Evolutionary conservation across 2,113 vertebrate genomes (phyloP).

Genomic region (Thalassarche chlororhynchos): DNA sequence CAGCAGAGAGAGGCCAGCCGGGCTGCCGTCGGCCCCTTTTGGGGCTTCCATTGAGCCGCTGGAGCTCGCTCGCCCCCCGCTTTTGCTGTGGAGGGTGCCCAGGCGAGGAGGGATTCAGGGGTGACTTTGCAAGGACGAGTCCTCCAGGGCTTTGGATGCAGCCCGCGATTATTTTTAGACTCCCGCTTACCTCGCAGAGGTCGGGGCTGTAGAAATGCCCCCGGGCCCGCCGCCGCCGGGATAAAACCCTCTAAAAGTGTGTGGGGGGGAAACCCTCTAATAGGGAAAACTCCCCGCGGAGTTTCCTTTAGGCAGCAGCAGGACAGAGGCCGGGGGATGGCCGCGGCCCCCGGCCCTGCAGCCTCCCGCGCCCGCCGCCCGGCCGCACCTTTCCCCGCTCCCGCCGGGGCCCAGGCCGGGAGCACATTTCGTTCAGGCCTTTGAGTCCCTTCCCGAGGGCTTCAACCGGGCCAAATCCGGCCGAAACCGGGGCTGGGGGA

Average conservation of each 20-base stretch:
- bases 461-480: neutral
- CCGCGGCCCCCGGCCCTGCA: neutral
- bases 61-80: neutral
- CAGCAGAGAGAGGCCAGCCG: neutral
- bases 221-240: too few species aligned
- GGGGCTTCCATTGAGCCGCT: rapidly evolving
- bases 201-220: neutral
- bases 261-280: too few species aligned
- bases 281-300: neutral
- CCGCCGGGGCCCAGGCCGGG: neutral
- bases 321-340: neutral
- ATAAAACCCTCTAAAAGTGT: neutral
- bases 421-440: neutral
- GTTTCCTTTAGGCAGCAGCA: neutral
- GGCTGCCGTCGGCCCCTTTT: neutral
- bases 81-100: neutral
- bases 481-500: neutral
- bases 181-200: neutral
- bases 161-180: conserved; percentile 28
- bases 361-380: neutral
- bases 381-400: neutral
- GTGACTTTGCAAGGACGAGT: neutral
- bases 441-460: neutral
- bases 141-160: neutral
- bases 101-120: neutral